Evolutionary conservation across 2,888 invertebrate genomes (phyloP), one percentile per base, ranked within the genome.

Genomic region (Muschampia staudingeri): DNA sequence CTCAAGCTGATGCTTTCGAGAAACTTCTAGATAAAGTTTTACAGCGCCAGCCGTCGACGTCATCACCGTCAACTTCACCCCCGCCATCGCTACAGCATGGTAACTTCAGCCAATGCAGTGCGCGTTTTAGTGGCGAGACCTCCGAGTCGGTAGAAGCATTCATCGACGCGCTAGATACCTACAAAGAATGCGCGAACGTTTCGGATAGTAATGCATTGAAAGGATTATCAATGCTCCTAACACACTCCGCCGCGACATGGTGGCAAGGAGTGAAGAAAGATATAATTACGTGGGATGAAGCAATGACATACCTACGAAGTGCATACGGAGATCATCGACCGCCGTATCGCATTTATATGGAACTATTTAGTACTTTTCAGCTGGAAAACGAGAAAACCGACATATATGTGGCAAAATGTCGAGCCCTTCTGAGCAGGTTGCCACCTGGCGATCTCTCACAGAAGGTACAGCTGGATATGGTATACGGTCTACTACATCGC

Each of bases 251-350:
- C 30, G 30, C 67, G 11, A 67, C 67, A 2, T 67, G 34, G 67
- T 67, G 67, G 67, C 67, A 67, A 67, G 67, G 67, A 8, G n/a
- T 34, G 34, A 67, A 67, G 34, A 11, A 25, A 5, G 12, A 25
- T 16, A 34, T 67, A 30, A 8, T 30, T 16, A 34, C 30, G 7
- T 67, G 67, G 67, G 12, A 11, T 4, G 4, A 34, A 12, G 67
- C 67, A 8, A 30, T 34, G 30, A 12, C 12, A 4, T 14, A 67
- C 34, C n/a, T 67, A 34, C 11, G 30, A n/a, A 67, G 67, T 67
- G 67, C 67, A 11, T 67, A 30, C 34, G 67, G 67, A 11, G 67
- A 67, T 34, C 30, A n/a, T 34, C 67, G 67, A 12, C 67, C 67
- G 16, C 67, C 67, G 30, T n/a, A 67, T 34, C 67, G 67, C 4